These are phyloP conservation scores for Iphiclides podalirius DNA, from an alignment of 2,888 invertebrate genomes.

Conservation along the genomic window DNA sequence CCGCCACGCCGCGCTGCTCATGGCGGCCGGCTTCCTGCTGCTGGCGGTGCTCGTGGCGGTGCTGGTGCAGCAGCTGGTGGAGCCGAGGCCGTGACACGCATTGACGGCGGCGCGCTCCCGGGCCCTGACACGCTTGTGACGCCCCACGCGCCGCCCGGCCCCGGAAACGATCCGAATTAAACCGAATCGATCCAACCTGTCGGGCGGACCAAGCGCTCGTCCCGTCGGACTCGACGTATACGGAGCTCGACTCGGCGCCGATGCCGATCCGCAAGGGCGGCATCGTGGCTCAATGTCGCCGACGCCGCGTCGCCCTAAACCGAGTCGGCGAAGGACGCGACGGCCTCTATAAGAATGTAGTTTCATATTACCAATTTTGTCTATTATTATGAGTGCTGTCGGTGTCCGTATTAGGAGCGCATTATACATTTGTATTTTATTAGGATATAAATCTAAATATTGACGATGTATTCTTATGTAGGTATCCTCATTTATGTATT, in stretches of 20 bases:
- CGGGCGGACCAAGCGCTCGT: no score
- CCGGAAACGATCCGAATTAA: conserved; percentile 1
- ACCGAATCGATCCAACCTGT: background rate
- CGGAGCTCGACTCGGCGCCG: no score
- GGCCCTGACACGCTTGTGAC: conserved; percentile 58
- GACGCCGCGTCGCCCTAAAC: no score
- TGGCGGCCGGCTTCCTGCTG: conserved; percentile 80
- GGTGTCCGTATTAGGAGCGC: conserved; percentile 11
- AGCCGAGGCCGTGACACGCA: conserved; percentile 70
- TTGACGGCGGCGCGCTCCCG: conserved; percentile 58
- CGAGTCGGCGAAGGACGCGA: no score
- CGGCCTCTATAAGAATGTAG: conserved; percentile 16
- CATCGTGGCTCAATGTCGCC: no score
- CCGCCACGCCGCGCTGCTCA: conserved; percentile 81
- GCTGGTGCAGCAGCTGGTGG: conserved; percentile 79
- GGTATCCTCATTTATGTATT: conserved; percentile 16
- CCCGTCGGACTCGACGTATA: background rate
- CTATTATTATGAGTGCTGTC: conserved; percentile 13
- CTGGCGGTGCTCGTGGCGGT: conserved; percentile 82
- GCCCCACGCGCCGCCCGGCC: conserved; percentile 8
- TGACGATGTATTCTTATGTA: conserved; percentile 19
- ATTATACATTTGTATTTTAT: conserved; percentile 18
- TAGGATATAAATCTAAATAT: conserved; percentile 17
- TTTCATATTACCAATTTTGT: conserved; percentile 24
- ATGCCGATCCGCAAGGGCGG: no score